A percentile compares a stretch with the other conserved stretches of the same genome.
Evolutionary conservation across 2,888 invertebrate species (phyloP).

Genomic region (Hedya salicella): DNA sequence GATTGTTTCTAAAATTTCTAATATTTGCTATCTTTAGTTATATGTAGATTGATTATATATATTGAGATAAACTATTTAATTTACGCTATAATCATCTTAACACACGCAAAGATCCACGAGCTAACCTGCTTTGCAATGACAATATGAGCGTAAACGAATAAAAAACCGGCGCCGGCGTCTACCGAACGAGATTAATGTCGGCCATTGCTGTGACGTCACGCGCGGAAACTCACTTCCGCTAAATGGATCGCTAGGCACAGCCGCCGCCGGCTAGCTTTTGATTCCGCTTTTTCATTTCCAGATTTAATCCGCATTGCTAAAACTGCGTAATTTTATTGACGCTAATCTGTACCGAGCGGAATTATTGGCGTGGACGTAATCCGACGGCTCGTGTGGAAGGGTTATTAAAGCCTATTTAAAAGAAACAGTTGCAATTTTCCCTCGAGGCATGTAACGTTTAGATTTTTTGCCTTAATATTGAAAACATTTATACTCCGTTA

Average conservation of each 20-base stretch:
- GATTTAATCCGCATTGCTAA: constrained; percentile 49
- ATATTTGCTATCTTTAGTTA: too few species aligned
- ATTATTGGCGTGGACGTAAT: constrained; percentile 29
- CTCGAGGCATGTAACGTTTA: too few species aligned
- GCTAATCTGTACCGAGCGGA: constrained; percentile 35
- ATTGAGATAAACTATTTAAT: too few species aligned
- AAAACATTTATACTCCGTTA: too few species aligned
- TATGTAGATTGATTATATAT: too few species aligned
- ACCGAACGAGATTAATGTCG: constrained; percentile 42
- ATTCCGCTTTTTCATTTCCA: constrained; percentile 43
- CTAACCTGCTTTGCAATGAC: constrained; percentile 2
- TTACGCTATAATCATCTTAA: too few species aligned
- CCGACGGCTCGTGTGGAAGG: constrained; percentile 11
- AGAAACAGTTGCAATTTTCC: too few species aligned
- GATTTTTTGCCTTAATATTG: too few species aligned
- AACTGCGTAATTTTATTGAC: constrained; percentile 41
- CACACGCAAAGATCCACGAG: background rate
- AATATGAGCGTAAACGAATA: constrained; percentile 22
- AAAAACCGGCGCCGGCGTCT: constrained; percentile 42
- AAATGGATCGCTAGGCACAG: constrained; percentile 44
- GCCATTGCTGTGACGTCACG: constrained; percentile 46
- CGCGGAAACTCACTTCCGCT: constrained; percentile 44
- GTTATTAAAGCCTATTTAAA: background rate
- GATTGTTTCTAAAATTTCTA: too few species aligned
- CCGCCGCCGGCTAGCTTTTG: constrained; percentile 45